Percentiles rank a stretch among this genome's conserved stretches.
phyloP scores from a whole-genome alignment of 1,140 invertebrate species.

The Conus betulinus region DNA sequence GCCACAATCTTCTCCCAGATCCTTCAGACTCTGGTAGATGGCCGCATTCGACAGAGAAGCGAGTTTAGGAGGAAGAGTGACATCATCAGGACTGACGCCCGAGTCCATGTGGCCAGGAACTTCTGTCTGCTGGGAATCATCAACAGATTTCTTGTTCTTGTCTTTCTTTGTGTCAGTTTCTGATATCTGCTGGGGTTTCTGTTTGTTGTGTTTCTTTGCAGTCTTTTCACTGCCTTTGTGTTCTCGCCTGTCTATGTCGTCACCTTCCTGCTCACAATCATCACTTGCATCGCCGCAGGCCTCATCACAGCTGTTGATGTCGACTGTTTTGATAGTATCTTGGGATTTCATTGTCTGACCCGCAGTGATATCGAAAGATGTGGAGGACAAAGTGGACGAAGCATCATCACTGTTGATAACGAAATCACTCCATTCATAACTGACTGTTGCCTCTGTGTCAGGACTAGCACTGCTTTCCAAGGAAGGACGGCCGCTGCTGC shows the following conservation, averaged over 20 bases:
- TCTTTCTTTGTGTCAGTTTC: not conserved
- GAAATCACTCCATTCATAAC: slow-evolving; percentile 61
- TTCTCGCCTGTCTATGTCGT: not conserved
- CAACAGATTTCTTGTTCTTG: not conserved
- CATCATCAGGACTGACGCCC: not conserved
- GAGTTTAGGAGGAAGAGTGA: slow-evolving; percentile 39
- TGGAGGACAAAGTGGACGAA: not conserved
- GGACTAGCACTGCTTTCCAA: slow-evolving; percentile 55
- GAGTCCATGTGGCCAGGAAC: not conserved
- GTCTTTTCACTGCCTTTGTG: not conserved
- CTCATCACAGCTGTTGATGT: not conserved
- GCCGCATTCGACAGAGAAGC: slow-evolving; percentile 78
- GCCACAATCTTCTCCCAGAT: slow-evolving; percentile 83
- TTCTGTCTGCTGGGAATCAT: not conserved
- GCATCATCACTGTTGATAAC: not conserved
- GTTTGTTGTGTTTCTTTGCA: not conserved
- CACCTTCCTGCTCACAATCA: not conserved
- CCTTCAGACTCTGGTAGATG: slow-evolving; percentile 81
- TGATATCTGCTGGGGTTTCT: not conserved
- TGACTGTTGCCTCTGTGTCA: slow-evolving; percentile 57
- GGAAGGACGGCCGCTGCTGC: slow-evolving; percentile 52
- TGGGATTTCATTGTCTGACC: not conserved
- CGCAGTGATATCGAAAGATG: slow-evolving; percentile 6
- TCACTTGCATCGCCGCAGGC: not conserved
- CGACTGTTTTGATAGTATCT: not conserved